phyloP scores from a whole-genome alignment of 2,888 invertebrate species.

The Acronicta psi region DNA sequence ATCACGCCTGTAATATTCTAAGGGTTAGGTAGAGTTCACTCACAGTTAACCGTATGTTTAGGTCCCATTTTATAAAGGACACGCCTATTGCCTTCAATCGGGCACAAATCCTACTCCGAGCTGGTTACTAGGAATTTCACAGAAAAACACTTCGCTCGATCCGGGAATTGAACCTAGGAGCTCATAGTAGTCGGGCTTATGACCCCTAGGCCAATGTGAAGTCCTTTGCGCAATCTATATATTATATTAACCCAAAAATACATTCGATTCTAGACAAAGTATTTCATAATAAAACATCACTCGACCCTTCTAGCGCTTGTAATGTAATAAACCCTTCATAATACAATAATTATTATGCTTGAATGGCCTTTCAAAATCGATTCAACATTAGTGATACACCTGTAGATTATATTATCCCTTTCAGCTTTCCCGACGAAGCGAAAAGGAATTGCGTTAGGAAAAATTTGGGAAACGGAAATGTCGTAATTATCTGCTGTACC shows the following conservation, averaged over 20 bases:
- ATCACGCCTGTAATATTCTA: no score
- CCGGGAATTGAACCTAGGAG: no score
- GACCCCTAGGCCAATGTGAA: no score
- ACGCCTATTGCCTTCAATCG: no score
- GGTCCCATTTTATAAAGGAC: no score
- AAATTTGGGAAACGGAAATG: slow-evolving; percentile 21
- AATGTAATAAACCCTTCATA: slow-evolving; percentile 43
- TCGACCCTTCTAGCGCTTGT: slow-evolving; percentile 18
- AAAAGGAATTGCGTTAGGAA: slow-evolving; percentile 24
- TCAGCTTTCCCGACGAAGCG: slow-evolving; percentile 23
- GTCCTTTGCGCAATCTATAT: not conserved
- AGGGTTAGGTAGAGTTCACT: no score
- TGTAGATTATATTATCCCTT: slow-evolving; percentile 47
- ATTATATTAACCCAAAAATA: not conserved
- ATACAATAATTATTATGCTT: slow-evolving; percentile 44
- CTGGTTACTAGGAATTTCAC: no score
- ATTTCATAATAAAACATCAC: slow-evolving; percentile 12
- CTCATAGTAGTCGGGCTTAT: no score
- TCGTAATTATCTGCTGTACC: slow-evolving; percentile 37
- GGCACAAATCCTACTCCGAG: no score
- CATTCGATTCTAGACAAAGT: slow-evolving; percentile 10
- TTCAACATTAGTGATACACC: slow-evolving; percentile 37
- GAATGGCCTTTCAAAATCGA: slow-evolving; percentile 42
- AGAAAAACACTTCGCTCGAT: no score
- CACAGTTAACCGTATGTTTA: no score